A percentile compares a stretch with the other conserved stretches of the same genome.
These are phyloP conservation scores for Drosophila percnosoma DNA, from an alignment of 2,888 invertebrate genomes.

Conservation along the genomic window DNA sequence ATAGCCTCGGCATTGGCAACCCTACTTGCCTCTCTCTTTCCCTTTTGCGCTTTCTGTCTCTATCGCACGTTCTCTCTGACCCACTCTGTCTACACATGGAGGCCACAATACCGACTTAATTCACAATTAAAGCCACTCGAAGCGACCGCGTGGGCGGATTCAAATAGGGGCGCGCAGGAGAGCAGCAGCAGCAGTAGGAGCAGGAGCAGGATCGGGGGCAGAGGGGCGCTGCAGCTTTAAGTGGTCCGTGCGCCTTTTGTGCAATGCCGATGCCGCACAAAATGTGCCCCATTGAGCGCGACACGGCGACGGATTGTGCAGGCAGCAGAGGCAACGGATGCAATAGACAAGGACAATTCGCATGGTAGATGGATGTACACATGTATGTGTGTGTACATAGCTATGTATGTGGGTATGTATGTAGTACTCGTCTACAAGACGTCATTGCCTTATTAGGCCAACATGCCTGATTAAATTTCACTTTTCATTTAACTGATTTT, in stretches of 20 bases:
- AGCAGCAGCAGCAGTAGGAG: not conserved
- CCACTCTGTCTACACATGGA: conserved; percentile 53
- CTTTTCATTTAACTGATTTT: conserved; percentile 7
- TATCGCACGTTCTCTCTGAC: not conserved
- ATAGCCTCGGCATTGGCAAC: conserved; percentile 74
- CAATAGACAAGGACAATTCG: conserved; percentile 56
- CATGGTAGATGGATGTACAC: conserved; percentile 13
- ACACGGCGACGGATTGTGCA: conserved; percentile 42
- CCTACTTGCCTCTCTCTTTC: conserved; percentile 20
- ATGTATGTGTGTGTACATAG: not conserved
- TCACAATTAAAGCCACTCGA: conserved; percentile 84
- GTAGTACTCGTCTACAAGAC: conserved; percentile 32
- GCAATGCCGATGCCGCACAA: conserved; percentile 51
- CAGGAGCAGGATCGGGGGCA: not conserved
- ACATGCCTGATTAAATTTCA: conserved; percentile 16
- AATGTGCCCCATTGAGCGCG: conserved; percentile 51
- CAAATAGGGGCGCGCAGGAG: not conserved
- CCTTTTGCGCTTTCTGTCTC: not conserved
- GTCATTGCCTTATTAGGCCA: conserved; percentile 51
- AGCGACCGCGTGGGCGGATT: conserved; percentile 44
- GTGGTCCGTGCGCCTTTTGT: conserved; percentile 74
- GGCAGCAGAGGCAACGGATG: conserved; percentile 30
- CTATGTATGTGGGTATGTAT: not conserved
- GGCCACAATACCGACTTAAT: conserved; percentile 84
- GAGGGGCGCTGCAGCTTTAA: conserved; percentile 47